A percentile compares a stretch with the other conserved stretches of the same genome.
Conservation (phyloP, 2,797 vertebrate genomes). For the Myotis vivesi region DNA sequence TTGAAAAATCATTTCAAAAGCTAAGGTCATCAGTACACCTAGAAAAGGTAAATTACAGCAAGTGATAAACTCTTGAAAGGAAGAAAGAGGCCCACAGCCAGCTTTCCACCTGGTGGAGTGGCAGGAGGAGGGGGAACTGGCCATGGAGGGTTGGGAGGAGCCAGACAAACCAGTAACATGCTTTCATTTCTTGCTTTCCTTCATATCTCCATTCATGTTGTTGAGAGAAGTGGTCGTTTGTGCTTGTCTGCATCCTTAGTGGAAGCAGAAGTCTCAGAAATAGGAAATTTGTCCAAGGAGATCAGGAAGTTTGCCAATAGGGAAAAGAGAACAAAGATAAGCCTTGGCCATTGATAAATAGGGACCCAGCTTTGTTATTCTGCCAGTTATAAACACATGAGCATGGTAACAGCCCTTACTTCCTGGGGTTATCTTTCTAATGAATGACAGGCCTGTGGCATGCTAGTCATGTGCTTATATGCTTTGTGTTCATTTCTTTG, state of each 20-base stretch:
- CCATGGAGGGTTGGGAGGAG: neutral
- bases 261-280: constrained; percentile 20
- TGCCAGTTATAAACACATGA: neutral
- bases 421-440: neutral
- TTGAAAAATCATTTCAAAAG: neutral
- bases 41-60: neutral
- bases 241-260: neutral
- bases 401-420: neutral
- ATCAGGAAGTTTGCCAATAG: neutral
- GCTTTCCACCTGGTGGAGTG: neutral
- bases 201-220: neutral
- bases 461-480: neutral
- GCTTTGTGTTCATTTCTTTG: neutral
- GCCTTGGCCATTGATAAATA: neutral
- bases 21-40: neutral
- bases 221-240: neutral
- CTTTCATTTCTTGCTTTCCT: neutral
- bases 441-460: neutral
- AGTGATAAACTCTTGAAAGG: neutral
- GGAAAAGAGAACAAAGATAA: constrained; percentile 9
- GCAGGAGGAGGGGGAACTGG: neutral
- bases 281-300: neutral
- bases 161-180: neutral
- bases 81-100: neutral
- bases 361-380: neutral